Evolutionary conservation across 2,113 vertebrate species (phyloP).

Genomic region (rabbit (Oryctolagus cuniculus)): DNA sequence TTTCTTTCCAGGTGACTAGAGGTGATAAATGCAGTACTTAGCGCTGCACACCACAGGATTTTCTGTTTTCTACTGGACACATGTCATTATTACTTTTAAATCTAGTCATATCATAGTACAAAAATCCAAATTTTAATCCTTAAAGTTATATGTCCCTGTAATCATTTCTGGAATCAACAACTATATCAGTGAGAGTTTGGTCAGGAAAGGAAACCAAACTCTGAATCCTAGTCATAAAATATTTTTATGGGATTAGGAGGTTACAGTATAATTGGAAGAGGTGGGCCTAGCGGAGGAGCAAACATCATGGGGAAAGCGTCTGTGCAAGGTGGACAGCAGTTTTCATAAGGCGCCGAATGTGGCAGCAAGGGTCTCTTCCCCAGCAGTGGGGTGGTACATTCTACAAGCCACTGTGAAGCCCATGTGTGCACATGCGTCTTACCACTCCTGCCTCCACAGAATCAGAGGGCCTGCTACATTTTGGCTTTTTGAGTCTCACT

Average conservation of each 20-base stretch:
- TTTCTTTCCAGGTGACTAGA: neutral
- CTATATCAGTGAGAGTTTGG: neutral
- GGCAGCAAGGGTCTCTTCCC: neutral
- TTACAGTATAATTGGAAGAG: neutral
- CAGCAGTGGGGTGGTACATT: neutral
- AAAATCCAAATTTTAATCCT: neutral
- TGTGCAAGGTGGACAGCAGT: no score
- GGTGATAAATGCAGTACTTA: neutral
- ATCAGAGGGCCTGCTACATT: neutral
- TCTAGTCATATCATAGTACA: neutral
- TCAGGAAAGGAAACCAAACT: neutral
- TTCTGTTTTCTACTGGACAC: neutral
- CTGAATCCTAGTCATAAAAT: neutral
- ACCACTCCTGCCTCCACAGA: neutral
- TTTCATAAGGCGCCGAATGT: neutral
- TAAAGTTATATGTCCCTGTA: neutral
- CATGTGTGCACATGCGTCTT: neutral
- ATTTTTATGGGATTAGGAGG: neutral
- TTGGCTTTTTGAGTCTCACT: neutral
- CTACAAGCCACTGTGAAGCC: neutral
- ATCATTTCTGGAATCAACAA: neutral
- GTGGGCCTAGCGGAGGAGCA: neutral
- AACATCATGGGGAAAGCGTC: neutral
- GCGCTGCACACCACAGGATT: neutral
- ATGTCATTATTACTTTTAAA: neutral